Evolutionary conservation across 1,140 invertebrate species (phyloP), one percentile per base, ranked within the genome.

Genomic region (Stegodyphus mimosarum): DNA sequence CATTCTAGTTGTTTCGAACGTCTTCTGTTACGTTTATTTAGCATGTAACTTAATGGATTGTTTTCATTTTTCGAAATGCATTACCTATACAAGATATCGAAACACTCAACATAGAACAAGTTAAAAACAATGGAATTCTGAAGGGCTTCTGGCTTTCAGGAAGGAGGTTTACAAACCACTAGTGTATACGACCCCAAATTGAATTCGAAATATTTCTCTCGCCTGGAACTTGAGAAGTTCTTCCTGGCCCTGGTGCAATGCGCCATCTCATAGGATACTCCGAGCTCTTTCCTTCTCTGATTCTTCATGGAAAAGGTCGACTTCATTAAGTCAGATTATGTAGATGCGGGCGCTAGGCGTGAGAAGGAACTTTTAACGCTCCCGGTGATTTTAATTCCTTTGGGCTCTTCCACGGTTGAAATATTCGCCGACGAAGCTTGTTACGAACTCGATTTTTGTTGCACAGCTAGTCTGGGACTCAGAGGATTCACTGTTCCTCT

Each of bases 291-390:
- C 55, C 15, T 33, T 33, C 33, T 33, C 33, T 33, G 33, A 33
- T 33, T 60, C 15, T 9, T 15, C 55, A 60, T 11, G 55, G n/a
- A 15, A 69, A 69, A 69, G 66, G 66, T 69, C 66, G 66, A 69
- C 66, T 69, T 69, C 66, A 69, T 69, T 69, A 69, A 69, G 66
- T 69, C n/a, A 18, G 18, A 69, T 69, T 69, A 69, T 69, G 66
- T 18, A 69, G 15, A 69, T 18, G 15, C 18, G 66, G 18, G 15
- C 18, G 66, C 18, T 5, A 69, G 66, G 55, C 55, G 55, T 15
- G 15, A 11, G 15, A 60, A 60, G 15, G 55, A 60, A 60, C 9
- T 60, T 60, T 60, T 60, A 60, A 60, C 55, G 55, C 55, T 60
- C 15, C 15, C 15, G 55, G 9, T 11, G 55, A 60, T 60, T 60